Conservation (phyloP, 1,140 invertebrate species). For the Vanessa atalanta region DNA sequence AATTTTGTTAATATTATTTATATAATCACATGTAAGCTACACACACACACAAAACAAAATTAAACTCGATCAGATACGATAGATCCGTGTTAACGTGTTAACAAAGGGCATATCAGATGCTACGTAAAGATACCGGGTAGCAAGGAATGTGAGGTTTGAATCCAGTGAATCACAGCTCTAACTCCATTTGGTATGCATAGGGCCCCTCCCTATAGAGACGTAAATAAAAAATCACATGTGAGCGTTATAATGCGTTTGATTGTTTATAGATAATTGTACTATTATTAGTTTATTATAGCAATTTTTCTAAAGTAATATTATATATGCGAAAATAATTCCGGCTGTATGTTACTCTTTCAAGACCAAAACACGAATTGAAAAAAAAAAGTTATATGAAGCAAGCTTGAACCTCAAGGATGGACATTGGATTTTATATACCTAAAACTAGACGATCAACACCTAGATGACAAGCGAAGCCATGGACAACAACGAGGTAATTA, state of each 20-base stretch:
- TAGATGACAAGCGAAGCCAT: too few relatives aligned
- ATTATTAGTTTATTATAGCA: too few relatives aligned
- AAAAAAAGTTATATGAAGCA: too few relatives aligned
- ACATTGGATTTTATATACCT: too few relatives aligned
- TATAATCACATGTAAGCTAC: not conserved
- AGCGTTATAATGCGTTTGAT: not conserved
- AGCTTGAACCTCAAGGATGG: too few relatives aligned
- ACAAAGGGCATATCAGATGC: slow-evolving; percentile 33
- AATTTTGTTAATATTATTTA: not conserved
- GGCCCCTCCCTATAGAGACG: not conserved
- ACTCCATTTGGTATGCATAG: slow-evolving; percentile 12
- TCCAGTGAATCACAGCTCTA: slow-evolving; percentile 25
- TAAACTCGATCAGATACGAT: slow-evolving; percentile 35
- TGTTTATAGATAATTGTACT: too few relatives aligned
- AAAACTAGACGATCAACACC: too few relatives aligned
- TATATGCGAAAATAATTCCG: too few relatives aligned
- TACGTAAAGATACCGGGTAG: slow-evolving; percentile 34
- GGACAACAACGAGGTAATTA: too few relatives aligned
- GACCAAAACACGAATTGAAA: too few relatives aligned
- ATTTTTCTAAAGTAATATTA: too few relatives aligned
- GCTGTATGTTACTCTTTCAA: too few relatives aligned
- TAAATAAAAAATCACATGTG: not conserved
- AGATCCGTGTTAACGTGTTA: slow-evolving; percentile 58
- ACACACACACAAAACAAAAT: slow-evolving; percentile 20
- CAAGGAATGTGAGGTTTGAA: slow-evolving; percentile 40